A percentile compares a stretch with the other conserved stretches of the same genome.
Conservation (phyloP, 2,888 invertebrate species). For the Tryphoninae sp. region DNA sequence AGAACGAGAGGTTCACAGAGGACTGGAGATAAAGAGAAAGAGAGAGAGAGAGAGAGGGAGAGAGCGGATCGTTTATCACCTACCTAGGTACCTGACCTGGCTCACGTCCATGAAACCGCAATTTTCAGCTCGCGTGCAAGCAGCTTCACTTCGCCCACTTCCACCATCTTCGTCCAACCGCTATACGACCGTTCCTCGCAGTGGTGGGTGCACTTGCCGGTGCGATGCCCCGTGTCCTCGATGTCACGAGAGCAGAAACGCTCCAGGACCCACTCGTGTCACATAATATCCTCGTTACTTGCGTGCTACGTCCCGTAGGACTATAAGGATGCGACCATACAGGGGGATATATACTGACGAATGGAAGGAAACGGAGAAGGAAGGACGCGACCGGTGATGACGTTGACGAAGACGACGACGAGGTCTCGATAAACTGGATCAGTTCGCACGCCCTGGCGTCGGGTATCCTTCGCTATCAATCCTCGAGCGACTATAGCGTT, state of each 20-base stretch:
- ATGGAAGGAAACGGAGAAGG: slow-evolving; percentile 24
- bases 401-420: slow-evolving; percentile 19
- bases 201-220: slow-evolving; percentile 35
- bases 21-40: slow-evolving; percentile 9
- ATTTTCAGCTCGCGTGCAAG: slow-evolving; percentile 61
- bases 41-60: slow-evolving; percentile 28
- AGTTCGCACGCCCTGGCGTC: slow-evolving; percentile 18
- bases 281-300: slow-evolving; percentile 60
- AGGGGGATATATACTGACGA: slow-evolving; percentile 17
- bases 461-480: slow-evolving; percentile 46
- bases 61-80: slow-evolving; percentile 57
- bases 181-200: neutral
- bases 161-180: slow-evolving; percentile 22
- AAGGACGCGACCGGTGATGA: slow-evolving; percentile 11
- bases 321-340: slow-evolving; percentile 29
- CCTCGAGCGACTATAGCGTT: slow-evolving; percentile 26
- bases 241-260: slow-evolving; percentile 51
- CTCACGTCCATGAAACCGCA: slow-evolving; percentile 60
- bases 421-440: slow-evolving; percentile 51
- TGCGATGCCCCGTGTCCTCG: slow-evolving; percentile 45
- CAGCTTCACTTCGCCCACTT: slow-evolving; percentile 50
- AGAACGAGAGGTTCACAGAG: neutral
- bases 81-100: slow-evolving; percentile 59
- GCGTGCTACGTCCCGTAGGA: slow-evolving; percentile 35
- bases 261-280: slow-evolving; percentile 55